These are phyloP conservation scores for Cyphomyrus plagiostoma DNA, from an alignment of 2,113 vertebrate genomes.

Conservation along the genomic window DNA sequence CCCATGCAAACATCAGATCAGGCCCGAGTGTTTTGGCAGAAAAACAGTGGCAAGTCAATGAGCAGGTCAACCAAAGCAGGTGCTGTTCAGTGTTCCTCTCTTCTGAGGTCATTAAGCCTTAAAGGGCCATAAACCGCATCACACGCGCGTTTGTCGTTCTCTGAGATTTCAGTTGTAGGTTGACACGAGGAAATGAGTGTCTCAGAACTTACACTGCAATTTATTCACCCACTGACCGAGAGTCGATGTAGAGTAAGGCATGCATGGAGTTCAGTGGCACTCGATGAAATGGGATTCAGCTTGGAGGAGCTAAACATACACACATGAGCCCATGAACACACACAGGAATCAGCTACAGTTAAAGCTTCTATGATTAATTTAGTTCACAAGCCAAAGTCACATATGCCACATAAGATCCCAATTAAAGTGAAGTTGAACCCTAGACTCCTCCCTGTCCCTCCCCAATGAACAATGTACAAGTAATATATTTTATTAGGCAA, in stretches of 20 bases:
- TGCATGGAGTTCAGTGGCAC: conserved; percentile 60
- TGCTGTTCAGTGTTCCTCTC: neutral
- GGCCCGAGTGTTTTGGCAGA: neutral
- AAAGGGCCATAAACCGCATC: neutral
- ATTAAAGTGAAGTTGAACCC: conserved; percentile 64
- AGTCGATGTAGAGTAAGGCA: conserved; percentile 28
- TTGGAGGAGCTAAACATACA: neutral
- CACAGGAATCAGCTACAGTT: conserved; percentile 54
- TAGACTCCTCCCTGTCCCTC: conserved; percentile 11
- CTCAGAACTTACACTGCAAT: neutral
- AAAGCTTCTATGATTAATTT: conserved; percentile 60
- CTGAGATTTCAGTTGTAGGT: neutral
- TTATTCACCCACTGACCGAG: neutral
- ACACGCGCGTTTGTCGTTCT: neutral
- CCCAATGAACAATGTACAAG: neutral
- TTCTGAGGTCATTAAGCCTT: neutral
- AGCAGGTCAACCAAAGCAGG: neutral
- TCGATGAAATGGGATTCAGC: conserved; percentile 41
- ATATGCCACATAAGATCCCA: conserved; percentile 61
- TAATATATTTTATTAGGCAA: neutral
- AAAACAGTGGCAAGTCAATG: neutral
- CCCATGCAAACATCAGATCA: neutral
- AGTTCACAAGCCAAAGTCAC: conserved; percentile 52
- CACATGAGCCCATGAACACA: conserved; percentile 46
- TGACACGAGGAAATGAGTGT: neutral